phyloP scores from a whole-genome alignment of 2,113 vertebrate species.

The Hippocampus guttulatus region DNA sequence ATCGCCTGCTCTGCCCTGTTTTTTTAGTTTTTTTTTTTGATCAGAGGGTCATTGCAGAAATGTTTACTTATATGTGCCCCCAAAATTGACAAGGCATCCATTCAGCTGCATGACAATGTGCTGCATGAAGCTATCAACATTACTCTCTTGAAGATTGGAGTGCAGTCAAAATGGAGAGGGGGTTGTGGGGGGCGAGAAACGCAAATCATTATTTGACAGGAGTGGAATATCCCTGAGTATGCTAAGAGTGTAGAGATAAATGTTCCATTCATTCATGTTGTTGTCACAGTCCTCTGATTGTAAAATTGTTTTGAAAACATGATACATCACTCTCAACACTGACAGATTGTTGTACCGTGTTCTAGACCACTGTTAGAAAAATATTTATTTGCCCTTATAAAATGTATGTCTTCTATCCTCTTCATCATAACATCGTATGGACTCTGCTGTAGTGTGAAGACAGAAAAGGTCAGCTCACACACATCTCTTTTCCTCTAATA shows the following conservation, averaged over 20 bases:
- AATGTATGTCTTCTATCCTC: too few species aligned
- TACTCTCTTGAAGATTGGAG: neutral
- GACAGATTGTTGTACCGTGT: neutral
- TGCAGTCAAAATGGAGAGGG: neutral
- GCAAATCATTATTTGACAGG: neutral
- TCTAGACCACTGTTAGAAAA: too few species aligned
- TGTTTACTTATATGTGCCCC: neutral
- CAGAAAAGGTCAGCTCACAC: too few species aligned
- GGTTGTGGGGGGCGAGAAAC: neutral
- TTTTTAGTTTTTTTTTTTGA: neutral
- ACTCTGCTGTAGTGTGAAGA: too few species aligned
- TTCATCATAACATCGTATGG: too few species aligned
- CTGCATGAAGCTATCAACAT: neutral
- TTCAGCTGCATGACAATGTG: neutral
- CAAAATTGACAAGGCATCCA: neutral
- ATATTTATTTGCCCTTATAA: too few species aligned
- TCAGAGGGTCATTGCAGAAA: neutral
- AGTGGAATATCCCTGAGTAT: neutral
- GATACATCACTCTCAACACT: neutral
- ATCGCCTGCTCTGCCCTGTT: neutral
- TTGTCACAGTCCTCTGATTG: neutral
- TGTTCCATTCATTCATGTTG: conserved; percentile 8
- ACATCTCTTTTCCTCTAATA: too few species aligned
- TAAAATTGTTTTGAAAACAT: neutral
- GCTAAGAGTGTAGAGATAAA: neutral